Evolutionary conservation across 2,113 vertebrate genomes (phyloP).

Genomic region (Mionectes macconnelli): DNA sequence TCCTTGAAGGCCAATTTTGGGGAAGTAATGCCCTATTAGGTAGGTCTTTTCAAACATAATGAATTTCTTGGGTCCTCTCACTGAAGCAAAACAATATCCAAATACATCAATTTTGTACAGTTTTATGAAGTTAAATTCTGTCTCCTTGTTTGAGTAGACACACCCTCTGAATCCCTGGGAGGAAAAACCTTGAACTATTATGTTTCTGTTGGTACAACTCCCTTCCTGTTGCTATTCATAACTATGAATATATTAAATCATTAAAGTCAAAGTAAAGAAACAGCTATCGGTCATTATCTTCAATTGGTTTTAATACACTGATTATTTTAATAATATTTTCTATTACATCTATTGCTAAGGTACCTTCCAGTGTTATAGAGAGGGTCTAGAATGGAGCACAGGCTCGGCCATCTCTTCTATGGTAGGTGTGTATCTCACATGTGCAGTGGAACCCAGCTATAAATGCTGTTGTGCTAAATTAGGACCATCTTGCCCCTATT

Average conservation of each 20-base stretch:
- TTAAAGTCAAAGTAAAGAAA: neutral
- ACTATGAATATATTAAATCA: neutral
- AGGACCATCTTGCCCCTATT: neutral
- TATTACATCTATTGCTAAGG: neutral
- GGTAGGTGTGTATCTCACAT: no score
- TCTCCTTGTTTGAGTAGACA: neutral
- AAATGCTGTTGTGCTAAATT: neutral
- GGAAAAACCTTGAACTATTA: constrained; percentile 38
- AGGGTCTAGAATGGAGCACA: neutral
- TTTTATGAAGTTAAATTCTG: neutral
- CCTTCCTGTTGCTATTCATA: constrained; percentile 65
- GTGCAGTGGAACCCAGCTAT: neutral
- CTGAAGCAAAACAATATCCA: neutral
- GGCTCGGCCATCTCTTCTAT: rapidly evolving
- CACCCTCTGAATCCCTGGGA: neutral
- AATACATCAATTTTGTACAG: neutral
- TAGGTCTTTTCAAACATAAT: neutral
- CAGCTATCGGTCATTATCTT: neutral
- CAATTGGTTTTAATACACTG: neutral
- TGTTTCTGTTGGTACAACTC: constrained; percentile 46
- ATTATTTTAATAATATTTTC: neutral
- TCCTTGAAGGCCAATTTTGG: neutral
- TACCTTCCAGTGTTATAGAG: neutral
- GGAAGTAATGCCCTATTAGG: neutral
- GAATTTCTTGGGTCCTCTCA: neutral